phyloP scores from a whole-genome alignment of 1,140 invertebrate genomes.

The Scaptomyza graminum region DNA sequence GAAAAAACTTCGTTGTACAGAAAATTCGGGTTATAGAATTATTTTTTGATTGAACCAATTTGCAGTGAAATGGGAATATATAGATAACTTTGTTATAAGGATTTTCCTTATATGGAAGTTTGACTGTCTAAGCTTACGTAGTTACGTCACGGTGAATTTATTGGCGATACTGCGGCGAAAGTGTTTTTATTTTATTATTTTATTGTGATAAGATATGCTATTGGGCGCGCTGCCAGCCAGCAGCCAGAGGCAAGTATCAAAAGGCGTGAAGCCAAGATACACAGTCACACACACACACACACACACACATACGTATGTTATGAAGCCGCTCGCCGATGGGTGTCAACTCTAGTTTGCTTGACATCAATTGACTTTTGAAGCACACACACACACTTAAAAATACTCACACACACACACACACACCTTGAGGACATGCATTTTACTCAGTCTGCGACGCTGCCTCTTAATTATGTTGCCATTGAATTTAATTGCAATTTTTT shows the following conservation, averaged over 20 bases:
- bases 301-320: slow-evolving; percentile 1
- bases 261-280: neutral
- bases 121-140: no score
- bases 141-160: no score
- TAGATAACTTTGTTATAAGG: no score
- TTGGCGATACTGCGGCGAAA: slow-evolving; percentile 29
- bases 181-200: no score
- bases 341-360: slow-evolving; percentile 45
- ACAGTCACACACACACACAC: neutral
- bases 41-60: no score
- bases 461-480: slow-evolving; percentile 49
- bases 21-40: no score
- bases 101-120: no score
- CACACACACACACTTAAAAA: slow-evolving; percentile 15
- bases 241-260: slow-evolving; percentile 22
- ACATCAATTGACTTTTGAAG: slow-evolving; percentile 54
- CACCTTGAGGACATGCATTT: slow-evolving; percentile 20
- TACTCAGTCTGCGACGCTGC: neutral
- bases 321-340: slow-evolving; percentile 34
- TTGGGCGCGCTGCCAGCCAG: neutral
- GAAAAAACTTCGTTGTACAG: no score
- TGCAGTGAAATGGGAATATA: no score
- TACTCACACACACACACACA: slow-evolving; percentile 28
- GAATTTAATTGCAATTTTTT: slow-evolving; percentile 51
- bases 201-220: neutral